These are phyloP conservation scores for Crambe crambe DNA, from an alignment of 37 sponge, comb jelly and placozoan genomes.

Conservation along the genomic window DNA sequence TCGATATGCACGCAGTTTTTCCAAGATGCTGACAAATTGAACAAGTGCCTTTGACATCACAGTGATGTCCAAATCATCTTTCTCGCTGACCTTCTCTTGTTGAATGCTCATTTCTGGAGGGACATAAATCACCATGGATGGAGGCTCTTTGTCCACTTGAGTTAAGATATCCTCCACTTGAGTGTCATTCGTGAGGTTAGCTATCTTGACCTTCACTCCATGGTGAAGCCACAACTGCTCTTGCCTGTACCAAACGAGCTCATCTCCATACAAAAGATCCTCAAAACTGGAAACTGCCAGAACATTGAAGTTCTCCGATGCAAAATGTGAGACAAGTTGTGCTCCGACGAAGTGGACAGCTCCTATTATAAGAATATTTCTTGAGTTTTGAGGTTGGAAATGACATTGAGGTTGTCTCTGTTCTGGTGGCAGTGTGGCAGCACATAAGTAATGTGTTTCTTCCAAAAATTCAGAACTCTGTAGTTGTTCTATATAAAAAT, in stretches of 20 bases:
- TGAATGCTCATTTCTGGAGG: background rate
- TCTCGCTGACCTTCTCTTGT: no score
- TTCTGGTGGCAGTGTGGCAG: no score
- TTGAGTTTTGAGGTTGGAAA: background rate
- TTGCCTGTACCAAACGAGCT: conserved; percentile 52
- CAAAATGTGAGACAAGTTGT: conserved; percentile 17
- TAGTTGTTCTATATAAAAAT: no score
- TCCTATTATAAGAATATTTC: conserved; percentile 27
- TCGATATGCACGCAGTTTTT: background rate
- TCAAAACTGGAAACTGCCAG: conserved; percentile 3
- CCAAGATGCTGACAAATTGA: conserved; percentile 42
- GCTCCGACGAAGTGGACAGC: conserved; percentile 41
- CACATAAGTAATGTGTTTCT: no score
- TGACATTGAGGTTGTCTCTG: no score
- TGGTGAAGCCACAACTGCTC: conserved; percentile 16
- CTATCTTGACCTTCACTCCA: conserved; percentile 28
- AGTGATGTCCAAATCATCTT: background rate
- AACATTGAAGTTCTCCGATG: background rate
- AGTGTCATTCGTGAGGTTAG: conserved; percentile 30
- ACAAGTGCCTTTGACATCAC: background rate
- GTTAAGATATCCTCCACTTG: conserved; percentile 7
- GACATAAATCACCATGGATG: conserved; percentile 16
- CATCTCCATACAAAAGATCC: background rate
- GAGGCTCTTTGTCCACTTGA: background rate
- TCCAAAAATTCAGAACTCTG: no score